Conservation (phyloP, 2,113 vertebrate genomes). For the Apodemus sylvaticus region DNA sequence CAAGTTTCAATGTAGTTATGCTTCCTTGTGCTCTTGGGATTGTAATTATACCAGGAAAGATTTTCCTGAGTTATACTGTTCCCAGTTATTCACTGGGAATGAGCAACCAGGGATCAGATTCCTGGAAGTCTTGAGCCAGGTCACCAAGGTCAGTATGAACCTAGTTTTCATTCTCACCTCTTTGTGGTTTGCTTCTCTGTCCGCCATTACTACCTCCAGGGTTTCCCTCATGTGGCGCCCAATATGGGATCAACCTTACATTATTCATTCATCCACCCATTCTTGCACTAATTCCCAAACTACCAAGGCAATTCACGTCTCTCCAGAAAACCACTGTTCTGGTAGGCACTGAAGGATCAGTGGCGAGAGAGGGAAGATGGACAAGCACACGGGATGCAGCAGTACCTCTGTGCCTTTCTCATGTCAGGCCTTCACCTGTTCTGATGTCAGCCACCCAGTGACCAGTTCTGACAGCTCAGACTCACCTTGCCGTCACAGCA, state of each 20-base stretch:
- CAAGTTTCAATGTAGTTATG: not conserved
- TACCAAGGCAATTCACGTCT: not conserved
- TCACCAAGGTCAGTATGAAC: not conserved
- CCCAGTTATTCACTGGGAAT: not conserved
- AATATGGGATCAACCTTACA: not conserved
- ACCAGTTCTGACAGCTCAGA: not conserved
- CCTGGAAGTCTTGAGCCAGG: not conserved
- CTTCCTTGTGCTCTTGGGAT: not conserved
- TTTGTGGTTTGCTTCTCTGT: not conserved
- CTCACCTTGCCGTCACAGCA: not conserved
- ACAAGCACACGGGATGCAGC: not conserved
- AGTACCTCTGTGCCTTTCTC: accelerated
- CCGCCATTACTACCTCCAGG: too few relatives aligned
- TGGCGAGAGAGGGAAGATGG: not conserved
- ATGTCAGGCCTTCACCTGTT: not conserved
- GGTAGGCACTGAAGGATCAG: not conserved
- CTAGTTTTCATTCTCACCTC: not conserved
- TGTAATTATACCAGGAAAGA: not conserved
- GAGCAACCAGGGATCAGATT: not conserved
- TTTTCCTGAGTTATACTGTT: not conserved
- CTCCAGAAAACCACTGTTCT: not conserved
- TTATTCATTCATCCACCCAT: not conserved
- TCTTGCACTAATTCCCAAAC: not conserved
- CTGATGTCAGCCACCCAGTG: not conserved
- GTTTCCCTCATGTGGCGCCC: not conserved